These are phyloP conservation scores for Drosophila greeni DNA, from an alignment of 2,888 invertebrate genomes.

Conservation along the genomic window DNA sequence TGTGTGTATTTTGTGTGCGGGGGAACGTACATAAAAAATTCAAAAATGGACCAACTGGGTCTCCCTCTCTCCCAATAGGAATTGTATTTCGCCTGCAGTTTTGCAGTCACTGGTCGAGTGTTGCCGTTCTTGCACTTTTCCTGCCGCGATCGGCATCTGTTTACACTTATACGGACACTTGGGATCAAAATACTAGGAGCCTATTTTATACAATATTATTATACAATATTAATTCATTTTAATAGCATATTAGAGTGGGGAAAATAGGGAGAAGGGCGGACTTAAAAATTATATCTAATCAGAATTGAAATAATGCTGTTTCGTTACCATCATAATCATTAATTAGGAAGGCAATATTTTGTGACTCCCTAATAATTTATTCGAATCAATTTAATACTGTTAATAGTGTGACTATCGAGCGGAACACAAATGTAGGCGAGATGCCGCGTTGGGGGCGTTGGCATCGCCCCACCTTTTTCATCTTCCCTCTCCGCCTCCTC, in stretches of 20 bases:
- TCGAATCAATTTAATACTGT: background rate
- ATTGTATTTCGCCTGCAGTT: conserved; percentile 45
- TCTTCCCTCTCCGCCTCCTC: background rate
- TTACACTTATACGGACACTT: conserved; percentile 4
- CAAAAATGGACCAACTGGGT: conserved; percentile 71
- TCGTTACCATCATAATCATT: background rate
- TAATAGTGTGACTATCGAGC: background rate
- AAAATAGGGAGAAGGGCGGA: no score
- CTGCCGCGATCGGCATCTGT: conserved; percentile 24
- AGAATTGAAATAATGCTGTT: background rate
- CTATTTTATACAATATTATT: background rate
- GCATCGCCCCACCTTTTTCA: conserved; percentile 16
- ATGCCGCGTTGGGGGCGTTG: conserved; percentile 37
- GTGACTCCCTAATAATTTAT: no score
- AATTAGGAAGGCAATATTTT: background rate
- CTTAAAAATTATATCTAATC: background rate
- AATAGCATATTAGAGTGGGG: no score
- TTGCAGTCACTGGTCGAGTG: conserved; percentile 29
- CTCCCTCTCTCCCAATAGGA: conserved; percentile 57
- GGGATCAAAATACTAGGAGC: background rate
- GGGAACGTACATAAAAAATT: conserved; percentile 45
- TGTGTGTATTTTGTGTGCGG: conserved; percentile 13
- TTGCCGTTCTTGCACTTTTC: conserved; percentile 33
- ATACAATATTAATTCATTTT: background rate
- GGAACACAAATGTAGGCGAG: conserved; percentile 11